These are phyloP conservation scores for Anthonomus grandis DNA, from an alignment of 1,140 invertebrate genomes.

Conservation along the genomic window DNA sequence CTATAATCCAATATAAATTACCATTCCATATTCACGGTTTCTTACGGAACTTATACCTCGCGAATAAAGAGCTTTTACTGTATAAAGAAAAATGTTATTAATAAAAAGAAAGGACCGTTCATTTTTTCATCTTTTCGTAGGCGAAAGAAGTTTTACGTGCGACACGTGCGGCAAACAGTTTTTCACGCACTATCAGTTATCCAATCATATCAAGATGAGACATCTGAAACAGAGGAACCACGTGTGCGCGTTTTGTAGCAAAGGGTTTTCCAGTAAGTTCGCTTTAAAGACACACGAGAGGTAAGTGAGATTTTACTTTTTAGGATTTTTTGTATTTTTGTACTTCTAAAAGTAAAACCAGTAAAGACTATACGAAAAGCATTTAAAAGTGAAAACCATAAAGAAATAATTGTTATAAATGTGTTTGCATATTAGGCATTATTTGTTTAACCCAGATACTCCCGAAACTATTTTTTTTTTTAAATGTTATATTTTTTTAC, in stretches of 20 bases:
- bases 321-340: background rate
- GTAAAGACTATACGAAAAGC: too few relatives aligned
- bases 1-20: slow-evolving; percentile 2
- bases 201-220: slow-evolving; percentile 36
- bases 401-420: too few relatives aligned
- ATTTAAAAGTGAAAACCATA: too few relatives aligned
- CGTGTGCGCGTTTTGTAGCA: slow-evolving; percentile 33
- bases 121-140: slow-evolving; percentile 13
- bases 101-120: too few relatives aligned
- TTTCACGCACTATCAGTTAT: slow-evolving; percentile 33
- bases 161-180: slow-evolving; percentile 38
- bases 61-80: too few relatives aligned
- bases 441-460: too few relatives aligned
- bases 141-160: slow-evolving; percentile 34
- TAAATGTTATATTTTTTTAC: too few relatives aligned
- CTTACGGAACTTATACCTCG: too few relatives aligned
- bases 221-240: slow-evolving; percentile 36
- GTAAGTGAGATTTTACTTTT: slow-evolving; percentile 1
- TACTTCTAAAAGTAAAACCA: background rate
- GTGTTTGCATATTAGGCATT: too few relatives aligned
- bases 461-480: too few relatives aligned
- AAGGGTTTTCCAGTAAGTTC: slow-evolving; percentile 34
- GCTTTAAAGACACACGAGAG: slow-evolving; percentile 33
- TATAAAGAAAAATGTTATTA: too few relatives aligned
- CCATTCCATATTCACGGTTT: too few relatives aligned